phyloP scores from a whole-genome alignment of 2,888 invertebrate species.

The Monopis laevigella region DNA sequence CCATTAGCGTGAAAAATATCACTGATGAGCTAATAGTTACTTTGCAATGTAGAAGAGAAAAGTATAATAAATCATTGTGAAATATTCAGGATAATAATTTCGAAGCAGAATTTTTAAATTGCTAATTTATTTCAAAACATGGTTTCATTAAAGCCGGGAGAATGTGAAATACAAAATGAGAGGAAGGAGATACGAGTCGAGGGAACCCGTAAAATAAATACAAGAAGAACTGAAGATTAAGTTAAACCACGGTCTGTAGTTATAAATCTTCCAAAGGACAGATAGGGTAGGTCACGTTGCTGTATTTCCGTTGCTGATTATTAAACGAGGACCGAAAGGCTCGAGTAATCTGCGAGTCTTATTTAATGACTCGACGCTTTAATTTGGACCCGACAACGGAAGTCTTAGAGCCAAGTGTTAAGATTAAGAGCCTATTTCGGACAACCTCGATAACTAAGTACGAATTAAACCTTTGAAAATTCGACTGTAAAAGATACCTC shows the following conservation, averaged over 20 bases:
- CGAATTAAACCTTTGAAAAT: neutral
- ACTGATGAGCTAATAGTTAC: no score
- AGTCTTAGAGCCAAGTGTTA: conserved; percentile 10
- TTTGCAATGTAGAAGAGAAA: no score
- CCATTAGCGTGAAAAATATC: no score
- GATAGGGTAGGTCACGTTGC: conserved; percentile 41
- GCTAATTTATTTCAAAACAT: no score
- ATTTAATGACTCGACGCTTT: conserved; percentile 11
- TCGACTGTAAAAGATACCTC: conserved; percentile 2
- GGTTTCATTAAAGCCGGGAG: no score
- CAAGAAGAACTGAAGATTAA: conserved; percentile 30
- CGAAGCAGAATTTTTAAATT: no score
- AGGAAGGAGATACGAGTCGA: neutral
- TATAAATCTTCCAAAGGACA: conserved; percentile 42
- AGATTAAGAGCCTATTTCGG: conserved; percentile 11
- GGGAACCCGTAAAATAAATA: conserved; percentile 6
- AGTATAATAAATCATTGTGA: no score
- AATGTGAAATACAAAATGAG: no score
- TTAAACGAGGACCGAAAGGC: conserved; percentile 11
- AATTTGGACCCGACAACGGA: conserved; percentile 9
- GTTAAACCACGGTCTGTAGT: conserved; percentile 41
- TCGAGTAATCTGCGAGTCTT: conserved; percentile 9
- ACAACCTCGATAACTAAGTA: conserved; percentile 6
- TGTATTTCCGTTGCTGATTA: conserved; percentile 12
- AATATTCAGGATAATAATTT: no score